Evolutionary conservation across 2,113 vertebrate species (phyloP).

Genomic region (Nipponia nippon): DNA sequence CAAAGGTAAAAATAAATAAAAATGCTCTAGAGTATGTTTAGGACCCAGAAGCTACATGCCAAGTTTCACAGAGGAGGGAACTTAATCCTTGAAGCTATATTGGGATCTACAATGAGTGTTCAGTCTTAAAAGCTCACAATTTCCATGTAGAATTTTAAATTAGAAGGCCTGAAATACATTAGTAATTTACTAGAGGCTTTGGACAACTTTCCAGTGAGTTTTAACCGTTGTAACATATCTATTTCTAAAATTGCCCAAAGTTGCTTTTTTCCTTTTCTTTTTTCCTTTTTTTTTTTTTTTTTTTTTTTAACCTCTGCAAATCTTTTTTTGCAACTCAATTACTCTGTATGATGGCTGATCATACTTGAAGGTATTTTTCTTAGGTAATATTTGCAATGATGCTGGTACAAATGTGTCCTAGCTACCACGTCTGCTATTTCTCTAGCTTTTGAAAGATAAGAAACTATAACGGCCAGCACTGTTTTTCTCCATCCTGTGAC

Average conservation of each 20-base stretch:
- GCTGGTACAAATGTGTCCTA: not conserved
- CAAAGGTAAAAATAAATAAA: not conserved
- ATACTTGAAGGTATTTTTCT: not conserved
- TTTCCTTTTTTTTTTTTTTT: no score
- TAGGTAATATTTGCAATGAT: not conserved
- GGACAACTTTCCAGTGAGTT: not conserved
- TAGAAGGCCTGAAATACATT: not conserved
- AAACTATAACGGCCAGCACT: not conserved
- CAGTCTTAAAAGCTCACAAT: not conserved
- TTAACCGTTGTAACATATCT: not conserved
- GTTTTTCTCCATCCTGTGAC: not conserved
- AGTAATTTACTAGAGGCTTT: not conserved
- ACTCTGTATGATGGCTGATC: not conserved
- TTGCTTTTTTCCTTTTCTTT: fast-evolving
- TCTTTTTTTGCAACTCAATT: not conserved
- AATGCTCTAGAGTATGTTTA: not conserved
- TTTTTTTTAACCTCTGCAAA: not conserved
- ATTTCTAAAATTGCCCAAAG: not conserved
- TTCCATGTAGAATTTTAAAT: not conserved
- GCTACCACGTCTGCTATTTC: not conserved
- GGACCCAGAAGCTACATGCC: not conserved
- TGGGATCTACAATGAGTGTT: not conserved
- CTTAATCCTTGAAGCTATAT: not conserved
- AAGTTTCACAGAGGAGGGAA: not conserved
- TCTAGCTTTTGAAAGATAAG: not conserved